Base-by-base conservation (phyloP, 2,888 invertebrate species). In the Drosophila subquinaria region DNA sequence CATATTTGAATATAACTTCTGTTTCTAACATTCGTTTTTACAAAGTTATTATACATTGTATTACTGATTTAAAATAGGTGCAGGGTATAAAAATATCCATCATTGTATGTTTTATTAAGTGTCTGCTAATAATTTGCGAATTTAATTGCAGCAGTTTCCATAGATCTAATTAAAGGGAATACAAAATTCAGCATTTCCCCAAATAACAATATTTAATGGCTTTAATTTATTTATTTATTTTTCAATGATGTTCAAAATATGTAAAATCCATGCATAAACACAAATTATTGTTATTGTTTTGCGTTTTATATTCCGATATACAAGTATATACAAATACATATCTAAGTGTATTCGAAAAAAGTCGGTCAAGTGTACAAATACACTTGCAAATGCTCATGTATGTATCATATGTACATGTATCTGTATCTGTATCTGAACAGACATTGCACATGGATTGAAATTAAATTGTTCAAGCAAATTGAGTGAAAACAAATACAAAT, bases 291-390 rank as follows among this genome's bases (percentile, higher is more conserved):
- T 50, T 61, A 55, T 63, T 57, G 47, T 55, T 59, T 59, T 66
- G 43, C 57, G 57, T 70, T 23, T 57, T 30, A 65, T 30, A 27
- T 30, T 30, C 36, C 47, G 40, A 45, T 56, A 15, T 40, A 33
- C 35, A 23, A 53, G 13, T 51, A 40, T 33, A 17, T 40, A 50
- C 13, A 64, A 27, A 48, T 65, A 38, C 45, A 36, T 45, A 61
- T 71, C 38, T 43, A 65, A 62, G 62, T 57, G 52, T 63, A 35
- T 66, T 33, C 61, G 48, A 4, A 30, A 30, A 36, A 87, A 80
- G 71, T 85, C 88, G 84, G 84, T 85, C 88, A 88, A 85, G 84
- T 85, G 75, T 79, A 79, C 69, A 78, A n/a, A 67, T 47, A 62
- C 48, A 73, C 9, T 52, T 17, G 42, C 36, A 40, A 30, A 38